A percentile compares a stretch with the other conserved stretches of the same genome.
phyloP scores from a whole-genome alignment of 37 sponge, comb jelly and placozoan species.

The Halichondria panicea region DNA sequence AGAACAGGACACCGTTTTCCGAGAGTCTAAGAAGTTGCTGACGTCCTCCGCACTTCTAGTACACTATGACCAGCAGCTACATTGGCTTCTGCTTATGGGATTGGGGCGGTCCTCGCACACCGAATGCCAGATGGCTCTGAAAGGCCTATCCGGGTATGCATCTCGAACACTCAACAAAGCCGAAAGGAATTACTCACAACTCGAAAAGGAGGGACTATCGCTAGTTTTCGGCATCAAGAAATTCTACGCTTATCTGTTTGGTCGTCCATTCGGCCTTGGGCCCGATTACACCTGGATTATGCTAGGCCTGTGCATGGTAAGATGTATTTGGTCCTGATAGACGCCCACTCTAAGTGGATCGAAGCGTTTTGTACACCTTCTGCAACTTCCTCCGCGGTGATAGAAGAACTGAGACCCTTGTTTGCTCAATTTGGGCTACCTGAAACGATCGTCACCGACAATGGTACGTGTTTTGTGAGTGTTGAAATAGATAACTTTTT shows the following conservation, averaged over 20 bases:
- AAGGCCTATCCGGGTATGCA: conserved; percentile 19
- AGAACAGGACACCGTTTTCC: not conserved
- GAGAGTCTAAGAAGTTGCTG: not conserved
- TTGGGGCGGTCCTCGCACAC: not conserved
- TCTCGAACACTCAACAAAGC: conserved; percentile 12
- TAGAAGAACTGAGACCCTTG: not conserved
- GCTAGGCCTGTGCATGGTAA: too few species aligned
- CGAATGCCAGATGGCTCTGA: conserved; percentile 13
- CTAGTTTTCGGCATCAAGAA: conserved; percentile 15
- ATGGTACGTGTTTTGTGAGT: conserved; percentile 4
- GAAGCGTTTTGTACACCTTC: too few species aligned
- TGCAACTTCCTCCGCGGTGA: not conserved
- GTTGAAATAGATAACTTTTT: not conserved
- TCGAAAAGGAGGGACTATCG: conserved; percentile 21
- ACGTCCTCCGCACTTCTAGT: not conserved
- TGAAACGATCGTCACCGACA: too few species aligned
- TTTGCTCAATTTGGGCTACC: conserved; percentile 8
- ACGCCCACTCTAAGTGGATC: too few species aligned
- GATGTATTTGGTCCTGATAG: too few species aligned
- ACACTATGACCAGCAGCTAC: not conserved
- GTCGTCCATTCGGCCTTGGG: too few species aligned
- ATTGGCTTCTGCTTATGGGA: not conserved
- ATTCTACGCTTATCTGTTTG: conserved; percentile 7
- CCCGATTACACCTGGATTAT: too few species aligned
- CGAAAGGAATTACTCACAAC: conserved; percentile 19